Conservation (phyloP, 2,888 invertebrate genomes). For the Strigamia maritima region DNA sequence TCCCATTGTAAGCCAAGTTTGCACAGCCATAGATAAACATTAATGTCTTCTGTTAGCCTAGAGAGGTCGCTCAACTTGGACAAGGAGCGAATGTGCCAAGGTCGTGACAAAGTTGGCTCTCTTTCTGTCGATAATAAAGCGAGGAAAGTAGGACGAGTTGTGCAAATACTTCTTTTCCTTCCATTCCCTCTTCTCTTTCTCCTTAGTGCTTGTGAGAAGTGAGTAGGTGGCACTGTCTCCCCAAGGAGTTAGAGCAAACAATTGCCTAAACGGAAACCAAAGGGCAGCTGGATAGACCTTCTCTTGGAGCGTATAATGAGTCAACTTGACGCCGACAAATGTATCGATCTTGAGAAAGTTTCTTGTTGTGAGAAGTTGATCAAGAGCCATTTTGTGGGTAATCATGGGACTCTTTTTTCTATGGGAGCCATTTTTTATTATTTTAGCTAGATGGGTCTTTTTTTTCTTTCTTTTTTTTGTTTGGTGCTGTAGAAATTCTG, state of each 20-base stretch:
- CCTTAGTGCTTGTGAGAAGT: neutral
- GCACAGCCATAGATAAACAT: neutral
- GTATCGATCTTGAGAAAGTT: slow-evolving; percentile 8
- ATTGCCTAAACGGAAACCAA: slow-evolving; percentile 17
- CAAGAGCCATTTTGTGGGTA: slow-evolving; percentile 23
- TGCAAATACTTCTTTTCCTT: slow-evolving; percentile 19
- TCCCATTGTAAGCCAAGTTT: too few relatives aligned
- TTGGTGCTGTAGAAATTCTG: neutral
- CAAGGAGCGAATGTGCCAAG: neutral
- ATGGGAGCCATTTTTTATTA: neutral
- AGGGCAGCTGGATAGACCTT: slow-evolving; percentile 2
- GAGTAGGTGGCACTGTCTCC: slow-evolving; percentile 24
- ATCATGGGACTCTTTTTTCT: neutral
- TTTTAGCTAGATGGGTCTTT: neutral
- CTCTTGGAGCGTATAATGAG: slow-evolving; percentile 21
- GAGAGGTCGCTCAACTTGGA: neutral
- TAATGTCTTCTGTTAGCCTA: neutral
- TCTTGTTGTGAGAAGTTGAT: neutral
- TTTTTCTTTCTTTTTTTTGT: neutral
- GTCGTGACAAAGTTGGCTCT: slow-evolving; percentile 20
- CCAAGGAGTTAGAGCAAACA: slow-evolving; percentile 7
- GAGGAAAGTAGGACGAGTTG: neutral
- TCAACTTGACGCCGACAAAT: slow-evolving; percentile 17
- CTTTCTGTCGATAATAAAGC: slow-evolving; percentile 17
- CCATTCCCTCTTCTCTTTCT: neutral